These are phyloP conservation scores for Ramphastos sulfuratus DNA, from an alignment of 2,113 vertebrate species.

Conservation along the genomic window DNA sequence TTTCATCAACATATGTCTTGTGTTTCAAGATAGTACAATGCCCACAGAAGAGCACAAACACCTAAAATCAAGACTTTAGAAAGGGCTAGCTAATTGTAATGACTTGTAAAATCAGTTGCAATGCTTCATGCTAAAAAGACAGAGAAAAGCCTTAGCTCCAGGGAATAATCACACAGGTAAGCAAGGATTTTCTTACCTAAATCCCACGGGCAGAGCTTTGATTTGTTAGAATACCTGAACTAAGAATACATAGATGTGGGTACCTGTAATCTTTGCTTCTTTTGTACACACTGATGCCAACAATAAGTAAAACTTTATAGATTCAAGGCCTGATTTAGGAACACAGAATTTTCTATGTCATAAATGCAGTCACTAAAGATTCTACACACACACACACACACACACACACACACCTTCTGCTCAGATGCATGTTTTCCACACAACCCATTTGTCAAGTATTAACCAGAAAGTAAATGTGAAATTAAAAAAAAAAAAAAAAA, in stretches of 20 bases:
- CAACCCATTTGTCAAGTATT: neutral
- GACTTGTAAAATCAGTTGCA: constrained; percentile 17
- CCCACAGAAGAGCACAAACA: neutral
- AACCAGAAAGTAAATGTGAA: neutral
- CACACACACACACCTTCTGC: neutral
- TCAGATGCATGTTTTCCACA: neutral
- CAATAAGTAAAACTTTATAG: neutral
- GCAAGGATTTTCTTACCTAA: neutral
- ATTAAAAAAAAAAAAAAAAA: neutral
- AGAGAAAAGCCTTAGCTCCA: constrained; percentile 42
- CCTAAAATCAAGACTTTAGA: neutral
- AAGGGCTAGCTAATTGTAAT: constrained; percentile 3
- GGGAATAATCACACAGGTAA: constrained; percentile 33
- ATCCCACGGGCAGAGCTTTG: neutral
- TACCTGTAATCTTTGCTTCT: neutral
- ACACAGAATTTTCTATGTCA: neutral
- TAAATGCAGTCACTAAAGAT: neutral
- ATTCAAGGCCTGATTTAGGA: neutral
- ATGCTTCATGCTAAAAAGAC: constrained; percentile 46
- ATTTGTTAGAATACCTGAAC: neutral
- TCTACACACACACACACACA: neutral
- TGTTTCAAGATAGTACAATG: neutral
- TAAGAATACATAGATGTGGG: neutral
- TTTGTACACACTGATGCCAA: neutral
- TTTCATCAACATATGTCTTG: neutral